A percentile compares a stretch with the other conserved stretches of the same genome.
phyloP scores from a whole-genome alignment of 1,140 invertebrate species.

The Zaprionus inermis region DNA sequence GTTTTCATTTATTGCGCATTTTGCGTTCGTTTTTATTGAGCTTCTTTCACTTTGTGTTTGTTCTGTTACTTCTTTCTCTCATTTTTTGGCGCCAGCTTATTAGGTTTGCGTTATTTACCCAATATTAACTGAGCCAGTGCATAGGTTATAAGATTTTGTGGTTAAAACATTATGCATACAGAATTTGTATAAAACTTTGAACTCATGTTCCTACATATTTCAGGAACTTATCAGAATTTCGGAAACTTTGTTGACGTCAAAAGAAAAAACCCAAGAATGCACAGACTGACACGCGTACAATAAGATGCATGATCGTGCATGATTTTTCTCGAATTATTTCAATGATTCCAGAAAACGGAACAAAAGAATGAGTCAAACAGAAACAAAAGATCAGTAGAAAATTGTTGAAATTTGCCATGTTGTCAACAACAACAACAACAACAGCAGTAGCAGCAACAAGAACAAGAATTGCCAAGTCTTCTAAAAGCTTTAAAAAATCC shows the following conservation, averaged over 20 bases:
- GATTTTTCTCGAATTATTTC: slow-evolving; percentile 4
- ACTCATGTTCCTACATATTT: not conserved
- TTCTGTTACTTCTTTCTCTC: not conserved
- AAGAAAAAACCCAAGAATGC: not conserved
- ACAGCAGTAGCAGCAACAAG: too few species aligned
- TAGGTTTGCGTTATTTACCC: slow-evolving; percentile 4
- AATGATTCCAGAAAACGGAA: slow-evolving; percentile 13
- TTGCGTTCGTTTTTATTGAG: slow-evolving; percentile 1
- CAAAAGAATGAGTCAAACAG: not conserved
- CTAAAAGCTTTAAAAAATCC: slow-evolving; percentile 39
- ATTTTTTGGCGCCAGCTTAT: not conserved
- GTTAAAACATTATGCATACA: not conserved
- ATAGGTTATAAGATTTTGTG: too few species aligned
- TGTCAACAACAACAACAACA: slow-evolving; percentile 13
- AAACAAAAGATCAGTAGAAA: not conserved
- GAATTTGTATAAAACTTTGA: not conserved
- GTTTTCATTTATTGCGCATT: slow-evolving; percentile 31
- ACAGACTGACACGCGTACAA: not conserved
- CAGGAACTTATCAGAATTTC: slow-evolving; percentile 3
- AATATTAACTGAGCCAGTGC: not conserved
- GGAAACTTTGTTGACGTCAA: slow-evolving; percentile 6
- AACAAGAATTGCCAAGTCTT: slow-evolving; percentile 13
- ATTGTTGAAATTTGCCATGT: slow-evolving; percentile 14
- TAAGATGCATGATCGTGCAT: not conserved
- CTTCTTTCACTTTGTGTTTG: not conserved